Evolutionary conservation across 2,113 vertebrate genomes (phyloP).

Genomic region (Zootoca vivipara): DNA sequence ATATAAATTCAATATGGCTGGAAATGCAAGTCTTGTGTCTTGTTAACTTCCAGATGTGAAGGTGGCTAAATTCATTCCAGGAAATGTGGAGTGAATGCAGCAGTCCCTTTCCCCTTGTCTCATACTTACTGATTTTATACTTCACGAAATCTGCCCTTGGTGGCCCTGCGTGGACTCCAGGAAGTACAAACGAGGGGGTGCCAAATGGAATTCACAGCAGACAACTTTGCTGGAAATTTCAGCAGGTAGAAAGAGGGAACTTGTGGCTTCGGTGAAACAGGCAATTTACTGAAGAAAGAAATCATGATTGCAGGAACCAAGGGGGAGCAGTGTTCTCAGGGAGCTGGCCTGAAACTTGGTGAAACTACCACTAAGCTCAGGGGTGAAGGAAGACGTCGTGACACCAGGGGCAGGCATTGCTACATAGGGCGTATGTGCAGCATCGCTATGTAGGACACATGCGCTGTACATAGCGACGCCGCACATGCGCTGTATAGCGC

Average conservation of each 20-base stretch:
- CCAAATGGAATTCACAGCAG: not conserved
- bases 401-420: too few species aligned
- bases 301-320: not conserved
- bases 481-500: too few species aligned
- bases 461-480: too few species aligned
- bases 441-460: too few species aligned
- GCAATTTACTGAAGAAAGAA: not conserved
- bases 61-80: not conserved
- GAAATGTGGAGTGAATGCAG: not conserved
- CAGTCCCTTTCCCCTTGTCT: not conserved
- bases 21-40: not conserved
- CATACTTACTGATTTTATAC: not conserved
- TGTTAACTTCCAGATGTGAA: constrained; percentile 5
- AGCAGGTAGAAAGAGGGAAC: not conserved
- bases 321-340: not conserved
- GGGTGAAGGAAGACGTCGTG: too few species aligned
- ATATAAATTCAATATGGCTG: constrained; percentile 6
- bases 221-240: not conserved
- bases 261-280: not conserved
- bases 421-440: too few species aligned
- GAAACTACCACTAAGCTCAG: not conserved
- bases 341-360: not conserved
- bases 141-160: not conserved
- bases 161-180: not conserved
- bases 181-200: not conserved